phyloP scores from a whole-genome alignment of 1,140 invertebrate genomes.

The Hetaerina americana region DNA sequence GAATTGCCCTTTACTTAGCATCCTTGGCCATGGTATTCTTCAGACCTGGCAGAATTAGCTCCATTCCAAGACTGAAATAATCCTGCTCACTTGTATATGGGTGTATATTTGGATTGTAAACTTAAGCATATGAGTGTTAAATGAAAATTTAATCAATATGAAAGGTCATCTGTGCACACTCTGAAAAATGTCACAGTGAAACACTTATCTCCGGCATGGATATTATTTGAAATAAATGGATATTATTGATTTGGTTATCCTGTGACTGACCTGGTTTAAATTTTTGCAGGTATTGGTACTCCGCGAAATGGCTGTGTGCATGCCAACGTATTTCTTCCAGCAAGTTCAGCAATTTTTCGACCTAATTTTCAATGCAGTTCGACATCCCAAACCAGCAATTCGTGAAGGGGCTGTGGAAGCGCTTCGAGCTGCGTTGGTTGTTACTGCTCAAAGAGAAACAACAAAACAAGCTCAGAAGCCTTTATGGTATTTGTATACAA shows the following conservation, averaged over 20 bases:
- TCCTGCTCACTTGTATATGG: too few species aligned
- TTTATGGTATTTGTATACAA: conserved; percentile 53
- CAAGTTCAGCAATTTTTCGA: conserved; percentile 95
- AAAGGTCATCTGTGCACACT: neutral
- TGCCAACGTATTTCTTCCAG: conserved; percentile 97
- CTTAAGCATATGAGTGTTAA: too few species aligned
- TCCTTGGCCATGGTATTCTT: too few species aligned
- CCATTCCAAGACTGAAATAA: too few species aligned
- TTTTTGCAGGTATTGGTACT: conserved; percentile 59
- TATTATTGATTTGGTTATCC: neutral
- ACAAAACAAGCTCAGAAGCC: conserved; percentile 78
- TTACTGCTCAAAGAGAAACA: conserved; percentile 88
- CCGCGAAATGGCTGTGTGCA: conserved; percentile 85
- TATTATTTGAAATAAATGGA: neutral
- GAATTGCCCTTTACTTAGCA: too few species aligned
- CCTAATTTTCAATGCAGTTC: conserved; percentile 81
- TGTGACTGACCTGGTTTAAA: neutral
- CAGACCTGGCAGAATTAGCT: too few species aligned
- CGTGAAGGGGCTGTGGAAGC: conserved; percentile 87
- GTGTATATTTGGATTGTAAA: too few species aligned
- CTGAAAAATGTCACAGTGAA: too few species aligned
- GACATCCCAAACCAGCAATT: conserved; percentile 84
- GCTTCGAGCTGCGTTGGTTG: conserved; percentile 78
- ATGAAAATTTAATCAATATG: neutral
- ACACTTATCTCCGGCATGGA: too few species aligned